Base-by-base conservation (phyloP, 2,888 invertebrate genomes). In the Cabera pusaria region DNA sequence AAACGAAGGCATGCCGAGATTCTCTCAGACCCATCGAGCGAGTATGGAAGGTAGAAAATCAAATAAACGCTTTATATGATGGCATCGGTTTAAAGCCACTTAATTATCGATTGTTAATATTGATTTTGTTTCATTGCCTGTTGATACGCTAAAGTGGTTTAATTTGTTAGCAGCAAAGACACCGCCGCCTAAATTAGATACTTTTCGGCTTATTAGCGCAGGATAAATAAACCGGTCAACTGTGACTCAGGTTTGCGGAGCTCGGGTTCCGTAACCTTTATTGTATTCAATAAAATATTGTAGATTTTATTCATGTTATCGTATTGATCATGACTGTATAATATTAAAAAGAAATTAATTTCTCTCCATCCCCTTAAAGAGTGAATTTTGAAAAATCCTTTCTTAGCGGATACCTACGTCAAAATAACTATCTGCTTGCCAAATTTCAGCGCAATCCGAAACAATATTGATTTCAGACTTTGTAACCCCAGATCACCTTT, bases 41-140 rank as follows among this genome's bases (percentile, higher is more conserved):
- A 53, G 60, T 49, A 49, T 49, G 39, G 47, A 47, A 56, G 49
- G 61, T 62, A 65, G 70, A 69, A 67, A 75, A 42, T 31, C 35
- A 36, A 80, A 79, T 72, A 73, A 68, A 71, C 52, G 48, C 52
- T 72, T 73, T 70, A 72, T 71, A 64, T 46, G 59, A 69, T 64
- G 49, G 67, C 69, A 77, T 76, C 69, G 73, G 74, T 80, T 78
- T 77, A 85, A 72, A 65, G 71, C 73, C 77, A 80, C 73, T 84
- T 84, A 82, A 86, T 87, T 86, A 86, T 82, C 71, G 82, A 83
- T 82, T 87, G 86, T 87, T 86, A 82, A 81, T 85, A 83, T 81
- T 79, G 74, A 78, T 75, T 84, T 82, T 71, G 72, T 78, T 84
- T 80, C 69, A 78, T 71, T 75, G 67, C 65, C 67, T 69, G 42